phyloP scores from a whole-genome alignment of 2,113 vertebrate species.

The Bufo gargarizans region DNA sequence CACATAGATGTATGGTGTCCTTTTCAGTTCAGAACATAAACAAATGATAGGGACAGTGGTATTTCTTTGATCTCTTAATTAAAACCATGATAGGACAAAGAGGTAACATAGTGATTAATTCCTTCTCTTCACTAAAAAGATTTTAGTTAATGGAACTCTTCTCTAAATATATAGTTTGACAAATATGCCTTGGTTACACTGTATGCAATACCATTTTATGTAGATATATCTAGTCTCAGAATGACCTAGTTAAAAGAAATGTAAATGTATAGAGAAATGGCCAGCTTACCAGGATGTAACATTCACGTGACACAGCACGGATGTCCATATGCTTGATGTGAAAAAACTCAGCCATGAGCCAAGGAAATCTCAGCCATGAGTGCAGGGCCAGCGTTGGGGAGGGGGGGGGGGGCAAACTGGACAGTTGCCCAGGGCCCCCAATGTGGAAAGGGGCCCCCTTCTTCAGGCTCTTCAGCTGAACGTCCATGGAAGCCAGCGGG shows the following conservation, averaged over 20 bases:
- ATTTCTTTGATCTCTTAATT: constrained; percentile 79
- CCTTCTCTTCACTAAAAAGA: constrained; percentile 62
- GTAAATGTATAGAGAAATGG: no score
- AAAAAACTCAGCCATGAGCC: no score
- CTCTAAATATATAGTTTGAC: constrained; percentile 7
- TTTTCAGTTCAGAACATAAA: constrained; percentile 72
- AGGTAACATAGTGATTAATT: constrained; percentile 66
- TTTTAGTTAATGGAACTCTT: neutral
- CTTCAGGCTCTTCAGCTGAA: no score
- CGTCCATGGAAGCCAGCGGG: no score
- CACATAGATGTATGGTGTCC: constrained; percentile 77
- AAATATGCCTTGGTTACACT: neutral
- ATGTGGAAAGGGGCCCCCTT: no score
- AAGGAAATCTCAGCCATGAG: no score
- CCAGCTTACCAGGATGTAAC: no score
- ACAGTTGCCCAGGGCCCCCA: no score
- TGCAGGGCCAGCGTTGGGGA: no score
- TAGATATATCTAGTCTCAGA: neutral
- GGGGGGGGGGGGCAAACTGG: no score
- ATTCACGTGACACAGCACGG: no score
- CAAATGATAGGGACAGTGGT: constrained; percentile 69
- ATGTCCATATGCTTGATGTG: no score
- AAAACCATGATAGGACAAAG: constrained; percentile 66
- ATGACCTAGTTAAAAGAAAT: neutral
- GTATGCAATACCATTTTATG: neutral